Percentiles rank a stretch among this genome's conserved stretches.
These are phyloP conservation scores for Schizotus pectinicornis DNA, from an alignment of 2,888 invertebrate genomes.

Conservation along the genomic window DNA sequence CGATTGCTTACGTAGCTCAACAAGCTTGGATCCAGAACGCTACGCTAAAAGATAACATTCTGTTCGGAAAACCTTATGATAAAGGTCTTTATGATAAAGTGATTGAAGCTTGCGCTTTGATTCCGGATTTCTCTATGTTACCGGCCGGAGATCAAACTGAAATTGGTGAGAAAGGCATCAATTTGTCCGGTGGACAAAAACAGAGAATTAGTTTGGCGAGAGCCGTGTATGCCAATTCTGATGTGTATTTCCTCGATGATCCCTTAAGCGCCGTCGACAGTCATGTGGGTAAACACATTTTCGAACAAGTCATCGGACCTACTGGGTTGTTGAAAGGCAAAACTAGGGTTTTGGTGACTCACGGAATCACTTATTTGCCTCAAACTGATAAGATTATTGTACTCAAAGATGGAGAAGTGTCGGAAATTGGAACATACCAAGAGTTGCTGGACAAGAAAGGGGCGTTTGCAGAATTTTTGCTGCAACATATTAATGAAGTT, in stretches of 20 bases:
- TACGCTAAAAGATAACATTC: constrained; percentile 89
- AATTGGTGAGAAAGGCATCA: constrained; percentile 94
- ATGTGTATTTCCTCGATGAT: constrained; percentile 94
- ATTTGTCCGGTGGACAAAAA: constrained; percentile 88
- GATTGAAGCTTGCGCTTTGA: constrained; percentile 89
- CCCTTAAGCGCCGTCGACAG: constrained; percentile 96
- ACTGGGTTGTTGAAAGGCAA: constrained; percentile 74
- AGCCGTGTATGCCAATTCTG: constrained; percentile 87
- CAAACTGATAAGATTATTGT: constrained; percentile 91
- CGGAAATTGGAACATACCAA: constrained; percentile 89
- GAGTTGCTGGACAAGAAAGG: constrained; percentile 86
- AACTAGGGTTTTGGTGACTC: constrained; percentile 93
- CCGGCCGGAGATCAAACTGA: constrained; percentile 97
- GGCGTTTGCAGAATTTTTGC: constrained; percentile 82
- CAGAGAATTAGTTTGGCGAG: constrained; percentile 90
- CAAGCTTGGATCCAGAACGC: constrained; percentile 99
- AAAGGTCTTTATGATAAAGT: constrained; percentile 77
- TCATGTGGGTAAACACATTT: constrained; percentile 97
- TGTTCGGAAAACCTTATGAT: constrained; percentile 82
- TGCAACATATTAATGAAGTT: constrained; percentile 78
- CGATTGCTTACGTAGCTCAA: constrained; percentile 86
- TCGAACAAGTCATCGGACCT: constrained; percentile 90
- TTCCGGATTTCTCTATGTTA: constrained; percentile 89
- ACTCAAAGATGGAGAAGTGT: constrained; percentile 83
- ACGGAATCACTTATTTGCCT: constrained; percentile 91